phyloP scores from a whole-genome alignment of 2,113 vertebrate genomes.

The Tragulus kanchil region DNA sequence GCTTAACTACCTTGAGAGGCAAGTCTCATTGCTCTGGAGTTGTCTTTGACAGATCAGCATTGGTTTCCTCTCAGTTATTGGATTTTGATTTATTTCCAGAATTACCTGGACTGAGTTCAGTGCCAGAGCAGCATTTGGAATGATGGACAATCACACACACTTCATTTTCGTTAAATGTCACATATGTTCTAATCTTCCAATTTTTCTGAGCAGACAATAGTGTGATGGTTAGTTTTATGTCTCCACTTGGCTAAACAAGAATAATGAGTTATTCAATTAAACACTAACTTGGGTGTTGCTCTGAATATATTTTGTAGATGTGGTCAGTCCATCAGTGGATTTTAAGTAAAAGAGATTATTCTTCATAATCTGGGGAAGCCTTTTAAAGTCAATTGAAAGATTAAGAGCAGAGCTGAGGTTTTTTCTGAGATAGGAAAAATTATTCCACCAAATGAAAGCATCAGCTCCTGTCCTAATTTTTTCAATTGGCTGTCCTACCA shows the following conservation, averaged over 20 bases:
- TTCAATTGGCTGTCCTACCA: not conserved
- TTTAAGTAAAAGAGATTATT: not conserved
- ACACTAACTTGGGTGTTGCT: not conserved
- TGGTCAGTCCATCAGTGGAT: not conserved
- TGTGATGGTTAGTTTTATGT: conserved; percentile 36
- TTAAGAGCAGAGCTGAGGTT: not conserved
- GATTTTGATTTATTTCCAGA: conserved; percentile 77
- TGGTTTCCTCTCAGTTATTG: conserved; percentile 70
- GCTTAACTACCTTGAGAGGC: not conserved
- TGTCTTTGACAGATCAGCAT: conserved; percentile 58
- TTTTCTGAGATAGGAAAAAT: conserved; percentile 11
- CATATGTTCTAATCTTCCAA: conserved; percentile 49
- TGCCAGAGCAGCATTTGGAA: conserved; percentile 58
- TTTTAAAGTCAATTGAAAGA: not conserved
- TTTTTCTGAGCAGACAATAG: conserved; percentile 57
- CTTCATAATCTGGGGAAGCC: not conserved
- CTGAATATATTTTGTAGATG: not conserved
- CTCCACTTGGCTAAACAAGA: not conserved
- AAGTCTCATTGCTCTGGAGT: conserved; percentile 20
- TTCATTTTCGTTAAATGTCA: conserved; percentile 72
- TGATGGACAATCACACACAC: conserved; percentile 64
- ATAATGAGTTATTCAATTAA: not conserved
- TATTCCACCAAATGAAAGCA: not conserved
- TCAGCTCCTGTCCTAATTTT: not conserved
- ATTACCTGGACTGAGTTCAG: conserved; percentile 74